Evolutionary conservation across 2,797 vertebrate genomes (phyloP), one percentile per base, ranked within the genome.

Genomic region (Florisuga fusca): DNA sequence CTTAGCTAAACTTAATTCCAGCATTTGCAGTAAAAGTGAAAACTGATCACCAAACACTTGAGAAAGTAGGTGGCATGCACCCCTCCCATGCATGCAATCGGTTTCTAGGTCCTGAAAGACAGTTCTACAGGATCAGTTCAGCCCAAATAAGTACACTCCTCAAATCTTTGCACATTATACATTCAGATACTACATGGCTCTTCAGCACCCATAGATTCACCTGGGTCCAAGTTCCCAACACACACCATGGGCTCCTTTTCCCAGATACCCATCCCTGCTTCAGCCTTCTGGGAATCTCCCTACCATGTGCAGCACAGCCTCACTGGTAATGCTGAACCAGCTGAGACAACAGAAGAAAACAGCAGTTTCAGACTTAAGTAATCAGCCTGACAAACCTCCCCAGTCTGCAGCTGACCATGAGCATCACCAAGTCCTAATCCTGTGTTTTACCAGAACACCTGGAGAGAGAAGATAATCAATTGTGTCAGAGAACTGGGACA

Each of bases 321-420:
- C 73, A 15, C 16, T 29, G 31, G 21, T 29, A 68, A 25, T 2
- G 55, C 71, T 73, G 71, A 68, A 8, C 46, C 86, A 62, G 48
- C 38, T 6, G 26, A 61, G 23, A 45, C 17, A 51, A 81, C 36
- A 53, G 45, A 66, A 68, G 51, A 48, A 48, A 90, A 67, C 29
- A 77, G 73, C 76, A 85, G 36, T 13, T 90, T 53, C 87, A 92
- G 55, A 34, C 55, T 94, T 95, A 92, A 0, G 58, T 83, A 95
- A 95, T 36, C 58, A 87, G 73, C 82, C 91, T 95, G 93, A 66
- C 86, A 93, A 84, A 94, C 76, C 93, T 62, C 62, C 85, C 87
- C 84, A 82, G 79, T 27, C 82, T 93, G 46, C 95, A 93, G 66
- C 89, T 92, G 95, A 81, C 87, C 84, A 90, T 18, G 46, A 90